A percentile compares a stretch with the other conserved stretches of the same genome.
Evolutionary conservation across 2,113 vertebrate species (phyloP).

Genomic region (Hiodon tergisus): DNA sequence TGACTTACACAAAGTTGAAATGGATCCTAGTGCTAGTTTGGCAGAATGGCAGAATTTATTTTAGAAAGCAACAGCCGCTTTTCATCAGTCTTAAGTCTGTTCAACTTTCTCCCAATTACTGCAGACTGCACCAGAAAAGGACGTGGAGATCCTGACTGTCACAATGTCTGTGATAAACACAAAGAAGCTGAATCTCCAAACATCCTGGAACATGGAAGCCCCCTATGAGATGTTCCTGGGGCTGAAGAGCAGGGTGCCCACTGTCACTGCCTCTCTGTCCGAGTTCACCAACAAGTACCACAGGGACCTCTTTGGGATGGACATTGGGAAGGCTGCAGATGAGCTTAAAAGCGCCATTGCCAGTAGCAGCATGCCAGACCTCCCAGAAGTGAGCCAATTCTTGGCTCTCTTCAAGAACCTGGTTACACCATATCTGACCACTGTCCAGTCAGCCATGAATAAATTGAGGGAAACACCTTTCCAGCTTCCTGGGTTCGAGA

Average conservation of each 20-base stretch:
- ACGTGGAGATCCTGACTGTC: conserved; percentile 65
- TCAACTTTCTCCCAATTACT: conserved; percentile 27
- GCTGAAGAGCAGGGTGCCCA: conserved; percentile 63
- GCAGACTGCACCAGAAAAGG: conserved; percentile 70
- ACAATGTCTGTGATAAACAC: conserved; percentile 59
- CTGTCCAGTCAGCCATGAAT: conserved; percentile 64
- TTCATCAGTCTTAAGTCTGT: too few species aligned
- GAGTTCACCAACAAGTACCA: conserved; percentile 58
- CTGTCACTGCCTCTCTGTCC: conserved; percentile 51
- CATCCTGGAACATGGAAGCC: conserved; percentile 73
- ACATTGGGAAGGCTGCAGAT: conserved; percentile 45
- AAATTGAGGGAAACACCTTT: conserved; percentile 71
- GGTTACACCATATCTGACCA: conserved; percentile 49
- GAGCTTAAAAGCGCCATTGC: conserved; percentile 54
- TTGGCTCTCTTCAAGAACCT: conserved; percentile 51
- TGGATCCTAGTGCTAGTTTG: too few species aligned
- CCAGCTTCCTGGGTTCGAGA: conserved; percentile 63
- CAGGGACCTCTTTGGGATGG: conserved; percentile 58
- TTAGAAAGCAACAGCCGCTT: too few species aligned
- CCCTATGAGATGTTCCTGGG: conserved; percentile 58
- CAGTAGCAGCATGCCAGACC: conserved; percentile 44
- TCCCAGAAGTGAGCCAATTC: conserved; percentile 46
- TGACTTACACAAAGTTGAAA: background rate
- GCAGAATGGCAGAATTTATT: too few species aligned
- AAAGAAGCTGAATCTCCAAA: conserved; percentile 62